Evolutionary conservation across 2,888 invertebrate genomes (phyloP).

Genomic region (Apeira syringaria): DNA sequence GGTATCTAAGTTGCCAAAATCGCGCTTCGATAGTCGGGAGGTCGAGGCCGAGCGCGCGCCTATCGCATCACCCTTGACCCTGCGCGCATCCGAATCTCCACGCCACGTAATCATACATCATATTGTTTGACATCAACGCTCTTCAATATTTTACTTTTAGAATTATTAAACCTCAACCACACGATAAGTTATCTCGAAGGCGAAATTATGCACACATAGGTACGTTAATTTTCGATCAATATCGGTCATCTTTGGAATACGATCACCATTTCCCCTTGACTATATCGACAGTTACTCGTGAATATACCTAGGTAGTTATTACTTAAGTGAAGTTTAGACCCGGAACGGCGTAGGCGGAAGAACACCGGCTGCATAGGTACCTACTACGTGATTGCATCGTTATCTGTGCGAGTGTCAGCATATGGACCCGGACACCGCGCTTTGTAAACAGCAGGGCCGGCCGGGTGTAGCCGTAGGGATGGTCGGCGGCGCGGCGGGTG

Average conservation of each 20-base stretch:
- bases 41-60: slow-evolving; percentile 5
- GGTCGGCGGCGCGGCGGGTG: not conserved
- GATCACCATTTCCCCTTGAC: too few species aligned
- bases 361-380: not conserved
- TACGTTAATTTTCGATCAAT: too few species aligned
- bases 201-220: too few species aligned
- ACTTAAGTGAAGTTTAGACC: too few species aligned
- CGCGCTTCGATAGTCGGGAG: not conserved
- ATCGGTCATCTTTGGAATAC: too few species aligned
- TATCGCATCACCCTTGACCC: slow-evolving; percentile 1
- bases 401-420: not conserved
- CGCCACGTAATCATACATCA: not conserved
- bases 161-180: too few species aligned
- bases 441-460: slow-evolving; percentile 28
- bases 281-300: too few species aligned
- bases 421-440: slow-evolving; percentile 27
- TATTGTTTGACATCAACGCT: not conserved
- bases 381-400: not conserved
- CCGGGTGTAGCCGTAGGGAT: too few species aligned
- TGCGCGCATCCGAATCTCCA: not conserved
- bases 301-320: too few species aligned
- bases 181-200: too few species aligned
- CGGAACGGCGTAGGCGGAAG: not conserved
- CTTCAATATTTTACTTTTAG: too few species aligned
- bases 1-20: too few species aligned